A percentile compares a stretch with the other conserved stretches of the same genome.
Conservation (phyloP, 2,888 invertebrate genomes). For the Deilephila porcellus region DNA sequence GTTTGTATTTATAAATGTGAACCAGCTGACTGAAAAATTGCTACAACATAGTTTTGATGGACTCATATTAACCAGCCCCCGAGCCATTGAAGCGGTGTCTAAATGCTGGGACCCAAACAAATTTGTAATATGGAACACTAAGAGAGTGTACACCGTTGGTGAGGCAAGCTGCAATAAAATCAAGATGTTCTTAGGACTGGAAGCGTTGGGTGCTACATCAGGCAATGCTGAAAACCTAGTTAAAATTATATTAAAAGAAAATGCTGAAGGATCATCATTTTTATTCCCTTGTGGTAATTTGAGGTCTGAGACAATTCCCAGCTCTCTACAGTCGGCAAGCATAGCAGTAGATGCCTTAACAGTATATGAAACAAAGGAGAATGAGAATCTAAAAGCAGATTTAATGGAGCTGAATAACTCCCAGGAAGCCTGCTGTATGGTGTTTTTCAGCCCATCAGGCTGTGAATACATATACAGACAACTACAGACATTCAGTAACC, state of each 20-base stretch:
- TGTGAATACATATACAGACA: constrained; percentile 75
- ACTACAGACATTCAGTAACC: constrained; percentile 72
- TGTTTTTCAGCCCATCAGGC: constrained; percentile 79
- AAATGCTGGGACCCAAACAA: constrained; percentile 72
- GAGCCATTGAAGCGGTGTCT: constrained; percentile 71
- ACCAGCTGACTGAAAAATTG: constrained; percentile 57
- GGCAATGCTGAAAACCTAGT: constrained; percentile 73
- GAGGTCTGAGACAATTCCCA: constrained; percentile 67
- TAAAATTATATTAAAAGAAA: constrained; percentile 62
- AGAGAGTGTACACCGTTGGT: constrained; percentile 70
- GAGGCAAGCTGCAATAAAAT: constrained; percentile 63
- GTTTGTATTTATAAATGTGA: constrained; percentile 59
- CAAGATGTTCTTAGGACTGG: constrained; percentile 64
- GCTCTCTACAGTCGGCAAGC: constrained; percentile 50
- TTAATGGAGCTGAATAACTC: constrained; percentile 61
- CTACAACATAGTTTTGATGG: constrained; percentile 58
- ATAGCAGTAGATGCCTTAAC: constrained; percentile 64
- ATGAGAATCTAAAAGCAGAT: constrained; percentile 62
- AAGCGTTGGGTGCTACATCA: constrained; percentile 61
- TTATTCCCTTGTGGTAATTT: constrained; percentile 76
- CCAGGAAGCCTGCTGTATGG: constrained; percentile 62
- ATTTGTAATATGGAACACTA: constrained; percentile 66
- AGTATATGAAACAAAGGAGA: constrained; percentile 77
- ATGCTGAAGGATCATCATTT: constrained; percentile 56
- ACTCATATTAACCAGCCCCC: constrained; percentile 70